Evolutionary conservation across 2,888 invertebrate species (phyloP).

Genomic region (Plebejus anna): DNA sequence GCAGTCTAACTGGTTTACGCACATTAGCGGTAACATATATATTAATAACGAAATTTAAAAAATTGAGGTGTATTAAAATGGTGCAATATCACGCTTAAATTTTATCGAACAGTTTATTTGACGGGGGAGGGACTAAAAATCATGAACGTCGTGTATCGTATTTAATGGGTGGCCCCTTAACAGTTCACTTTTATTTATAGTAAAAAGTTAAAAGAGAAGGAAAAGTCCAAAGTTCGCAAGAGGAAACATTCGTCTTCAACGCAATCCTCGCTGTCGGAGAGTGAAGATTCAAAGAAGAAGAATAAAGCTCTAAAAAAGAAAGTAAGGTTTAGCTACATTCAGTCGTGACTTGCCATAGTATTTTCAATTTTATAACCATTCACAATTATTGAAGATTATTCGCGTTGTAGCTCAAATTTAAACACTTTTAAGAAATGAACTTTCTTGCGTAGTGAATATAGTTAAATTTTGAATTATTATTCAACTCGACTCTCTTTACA

Average conservation of each 20-base stretch:
- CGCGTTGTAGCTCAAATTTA: too few relatives aligned
- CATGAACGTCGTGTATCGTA: too few relatives aligned
- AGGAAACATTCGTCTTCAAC: conserved; percentile 53
- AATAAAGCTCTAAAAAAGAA: conserved; percentile 55
- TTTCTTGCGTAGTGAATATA: neutral
- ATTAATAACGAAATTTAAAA: too few relatives aligned
- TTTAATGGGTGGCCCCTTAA: neutral
- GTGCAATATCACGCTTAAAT: too few relatives aligned
- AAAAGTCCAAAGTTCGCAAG: conserved; percentile 53
- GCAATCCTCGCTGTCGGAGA: conserved; percentile 49
- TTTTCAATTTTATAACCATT: neutral
- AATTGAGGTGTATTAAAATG: too few relatives aligned
- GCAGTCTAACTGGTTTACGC: too few relatives aligned
- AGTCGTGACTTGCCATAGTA: neutral
- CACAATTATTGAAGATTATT: neutral
- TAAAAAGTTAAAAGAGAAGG: conserved; percentile 53
- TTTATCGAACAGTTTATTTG: too few relatives aligned
- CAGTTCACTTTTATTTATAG: conserved; percentile 39
- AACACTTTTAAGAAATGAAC: too few relatives aligned
- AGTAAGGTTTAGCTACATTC: conserved; percentile 40
- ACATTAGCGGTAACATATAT: too few relatives aligned
- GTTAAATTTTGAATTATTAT: too few relatives aligned
- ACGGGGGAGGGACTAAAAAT: too few relatives aligned
- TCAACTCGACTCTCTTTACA: too few relatives aligned
- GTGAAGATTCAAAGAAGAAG: conserved; percentile 52